These are phyloP conservation scores for Neotoma lepida DNA, from an alignment of 2,113 vertebrate species.

Conservation along the genomic window DNA sequence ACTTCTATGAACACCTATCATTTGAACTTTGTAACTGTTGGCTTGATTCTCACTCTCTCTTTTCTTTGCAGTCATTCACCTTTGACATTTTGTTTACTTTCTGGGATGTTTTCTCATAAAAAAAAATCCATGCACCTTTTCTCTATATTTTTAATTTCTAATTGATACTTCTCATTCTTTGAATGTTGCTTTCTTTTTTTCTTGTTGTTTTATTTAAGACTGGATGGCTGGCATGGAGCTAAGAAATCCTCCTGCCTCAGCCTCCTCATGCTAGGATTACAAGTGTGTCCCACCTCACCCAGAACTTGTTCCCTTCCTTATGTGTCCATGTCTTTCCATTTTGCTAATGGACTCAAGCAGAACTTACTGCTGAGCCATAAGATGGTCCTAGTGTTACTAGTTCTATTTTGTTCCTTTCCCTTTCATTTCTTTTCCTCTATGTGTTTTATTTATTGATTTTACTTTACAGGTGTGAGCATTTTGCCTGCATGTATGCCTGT, in stretches of 20 bases:
- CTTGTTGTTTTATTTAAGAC: neutral
- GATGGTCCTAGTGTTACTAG: neutral
- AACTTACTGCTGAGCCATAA: neutral
- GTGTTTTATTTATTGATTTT: neutral
- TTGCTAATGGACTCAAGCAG: neutral
- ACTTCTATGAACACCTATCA: neutral
- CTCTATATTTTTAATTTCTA: neutral
- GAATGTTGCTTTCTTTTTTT: neutral
- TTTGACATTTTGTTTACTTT: slow-evolving; percentile 14
- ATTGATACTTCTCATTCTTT: neutral
- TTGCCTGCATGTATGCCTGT: neutral
- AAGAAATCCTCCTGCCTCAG: neutral
- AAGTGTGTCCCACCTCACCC: too few relatives aligned
- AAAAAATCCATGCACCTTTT: neutral
- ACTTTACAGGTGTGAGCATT: neutral
- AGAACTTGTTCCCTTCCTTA: neutral
- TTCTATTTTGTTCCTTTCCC: neutral
- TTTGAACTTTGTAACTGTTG: neutral
- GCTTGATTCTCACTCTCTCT: neutral
- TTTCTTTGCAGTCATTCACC: neutral
- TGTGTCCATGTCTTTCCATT: neutral
- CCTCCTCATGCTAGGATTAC: neutral
- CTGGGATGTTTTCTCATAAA: neutral
- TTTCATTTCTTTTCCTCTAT: slow-evolving; percentile 10
- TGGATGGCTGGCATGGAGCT: neutral